A percentile compares a stretch with the other conserved stretches of the same genome.
Conservation (phyloP, 2,797 vertebrate genomes). For the Loriculus beryllinus region DNA sequence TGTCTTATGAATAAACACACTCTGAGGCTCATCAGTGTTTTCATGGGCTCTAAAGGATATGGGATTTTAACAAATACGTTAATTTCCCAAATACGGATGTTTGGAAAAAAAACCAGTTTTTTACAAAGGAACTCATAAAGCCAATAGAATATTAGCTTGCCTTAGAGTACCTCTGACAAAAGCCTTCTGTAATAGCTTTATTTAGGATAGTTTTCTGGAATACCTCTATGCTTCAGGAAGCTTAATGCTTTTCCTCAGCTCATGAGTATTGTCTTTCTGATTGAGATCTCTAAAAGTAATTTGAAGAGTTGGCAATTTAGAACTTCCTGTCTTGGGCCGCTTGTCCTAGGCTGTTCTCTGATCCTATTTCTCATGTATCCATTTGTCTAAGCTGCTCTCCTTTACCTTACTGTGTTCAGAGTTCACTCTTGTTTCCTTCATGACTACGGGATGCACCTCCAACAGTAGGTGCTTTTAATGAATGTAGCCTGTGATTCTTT, state of each 20-base stretch:
- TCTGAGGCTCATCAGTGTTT: neutral
- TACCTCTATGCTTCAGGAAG: neutral
- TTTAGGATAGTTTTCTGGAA: neutral
- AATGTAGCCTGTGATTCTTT: neutral
- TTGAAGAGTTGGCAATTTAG: neutral
- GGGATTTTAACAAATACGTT: rapidly evolving
- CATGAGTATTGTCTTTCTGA: constrained; percentile 60
- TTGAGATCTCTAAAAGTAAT: constrained; percentile 33
- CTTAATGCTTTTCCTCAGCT: constrained; percentile 1
- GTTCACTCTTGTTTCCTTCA: neutral
- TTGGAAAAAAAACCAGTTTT: rapidly evolving
- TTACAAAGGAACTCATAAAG: neutral
- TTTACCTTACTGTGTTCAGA: neutral
- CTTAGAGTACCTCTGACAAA: neutral
- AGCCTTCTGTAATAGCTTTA: neutral
- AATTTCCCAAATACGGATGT: neutral
- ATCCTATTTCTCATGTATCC: constrained; percentile 40
- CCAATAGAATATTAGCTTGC: neutral
- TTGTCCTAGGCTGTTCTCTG: constrained; percentile 2
- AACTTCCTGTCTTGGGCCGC: neutral
- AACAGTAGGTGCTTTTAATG: neutral
- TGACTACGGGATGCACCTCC: neutral
- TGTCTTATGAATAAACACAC: neutral
- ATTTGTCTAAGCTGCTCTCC: neutral
- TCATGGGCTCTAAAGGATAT: neutral